A percentile compares a stretch with the other conserved stretches of the same genome.
These are phyloP conservation scores for Conger conger DNA, from an alignment of 2,113 vertebrate genomes.

Conservation along the genomic window DNA sequence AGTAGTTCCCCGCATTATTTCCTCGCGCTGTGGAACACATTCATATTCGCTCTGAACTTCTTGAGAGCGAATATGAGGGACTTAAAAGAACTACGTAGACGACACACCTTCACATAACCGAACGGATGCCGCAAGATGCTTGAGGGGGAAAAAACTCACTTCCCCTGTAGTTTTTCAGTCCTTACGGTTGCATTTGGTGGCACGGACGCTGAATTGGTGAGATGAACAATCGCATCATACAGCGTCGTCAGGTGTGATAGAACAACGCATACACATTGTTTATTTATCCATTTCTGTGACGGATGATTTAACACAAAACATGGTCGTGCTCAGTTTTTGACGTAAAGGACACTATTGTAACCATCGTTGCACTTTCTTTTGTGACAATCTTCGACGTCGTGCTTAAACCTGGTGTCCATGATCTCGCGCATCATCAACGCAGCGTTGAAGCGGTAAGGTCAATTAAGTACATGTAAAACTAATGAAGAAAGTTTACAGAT, in stretches of 20 bases:
- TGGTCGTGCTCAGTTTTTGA: not conserved
- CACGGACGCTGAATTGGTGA: not conserved
- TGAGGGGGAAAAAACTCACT: not conserved
- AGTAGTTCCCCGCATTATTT: not conserved
- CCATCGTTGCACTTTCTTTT: not conserved
- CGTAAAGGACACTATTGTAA: not conserved
- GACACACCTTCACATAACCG: conserved; percentile 25
- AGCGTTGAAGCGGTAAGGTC: not conserved
- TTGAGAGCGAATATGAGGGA: not conserved
- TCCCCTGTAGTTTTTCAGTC: not conserved
- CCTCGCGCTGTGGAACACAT: not conserved
- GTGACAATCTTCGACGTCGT: not conserved
- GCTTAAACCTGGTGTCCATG: not conserved
- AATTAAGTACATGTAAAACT: not conserved
- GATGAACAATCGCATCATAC: not conserved
- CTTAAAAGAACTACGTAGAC: conserved; percentile 11
- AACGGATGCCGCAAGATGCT: conserved; percentile 21
- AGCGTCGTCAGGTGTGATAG: not conserved
- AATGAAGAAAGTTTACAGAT: not conserved
- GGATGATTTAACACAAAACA: not conserved
- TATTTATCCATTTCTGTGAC: not conserved
- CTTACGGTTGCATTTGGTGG: not conserved
- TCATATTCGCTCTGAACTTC: not conserved
- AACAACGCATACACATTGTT: not conserved
- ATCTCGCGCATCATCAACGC: not conserved